Evolutionary conservation across 2,888 invertebrate species (phyloP).

Genomic region (Anthrax anthrax): DNA sequence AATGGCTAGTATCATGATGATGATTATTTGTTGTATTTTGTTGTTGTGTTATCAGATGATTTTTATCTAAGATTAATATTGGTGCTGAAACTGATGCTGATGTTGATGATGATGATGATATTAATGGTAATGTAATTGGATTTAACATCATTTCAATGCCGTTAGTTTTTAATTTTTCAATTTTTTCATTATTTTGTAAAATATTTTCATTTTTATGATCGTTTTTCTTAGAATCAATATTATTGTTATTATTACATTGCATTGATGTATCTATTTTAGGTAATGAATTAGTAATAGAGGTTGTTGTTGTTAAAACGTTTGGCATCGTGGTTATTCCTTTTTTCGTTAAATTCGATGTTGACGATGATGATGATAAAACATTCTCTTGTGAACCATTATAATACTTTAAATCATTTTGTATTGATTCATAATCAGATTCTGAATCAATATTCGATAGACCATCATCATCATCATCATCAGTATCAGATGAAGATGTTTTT

Average conservation of each 20-base stretch:
- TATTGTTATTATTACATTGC: background rate
- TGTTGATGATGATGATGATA: background rate
- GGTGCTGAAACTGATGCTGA: background rate
- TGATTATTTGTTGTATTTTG: too few relatives aligned
- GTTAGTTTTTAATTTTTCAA: background rate
- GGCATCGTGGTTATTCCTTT: background rate
- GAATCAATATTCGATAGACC: background rate
- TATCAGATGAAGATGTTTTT: background rate
- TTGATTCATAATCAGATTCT: constrained; percentile 3
- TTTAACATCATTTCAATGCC: constrained; percentile 5
- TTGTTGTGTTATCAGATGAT: too few relatives aligned
- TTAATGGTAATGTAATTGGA: background rate
- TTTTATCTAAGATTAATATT: too few relatives aligned
- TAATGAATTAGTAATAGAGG: background rate
- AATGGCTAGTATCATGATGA: background rate
- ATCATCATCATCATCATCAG: constrained; percentile 1
- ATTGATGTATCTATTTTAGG: background rate
- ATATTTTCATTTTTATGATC: background rate
- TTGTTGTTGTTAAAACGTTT: background rate
- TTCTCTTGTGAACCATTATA: background rate
- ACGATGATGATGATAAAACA: background rate
- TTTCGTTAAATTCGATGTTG: background rate
- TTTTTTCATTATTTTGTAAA: too few relatives aligned
- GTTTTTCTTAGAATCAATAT: background rate
- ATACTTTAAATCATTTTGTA: background rate